phyloP scores from a whole-genome alignment of 2,797 vertebrate genomes.

The Brotula barbata region DNA sequence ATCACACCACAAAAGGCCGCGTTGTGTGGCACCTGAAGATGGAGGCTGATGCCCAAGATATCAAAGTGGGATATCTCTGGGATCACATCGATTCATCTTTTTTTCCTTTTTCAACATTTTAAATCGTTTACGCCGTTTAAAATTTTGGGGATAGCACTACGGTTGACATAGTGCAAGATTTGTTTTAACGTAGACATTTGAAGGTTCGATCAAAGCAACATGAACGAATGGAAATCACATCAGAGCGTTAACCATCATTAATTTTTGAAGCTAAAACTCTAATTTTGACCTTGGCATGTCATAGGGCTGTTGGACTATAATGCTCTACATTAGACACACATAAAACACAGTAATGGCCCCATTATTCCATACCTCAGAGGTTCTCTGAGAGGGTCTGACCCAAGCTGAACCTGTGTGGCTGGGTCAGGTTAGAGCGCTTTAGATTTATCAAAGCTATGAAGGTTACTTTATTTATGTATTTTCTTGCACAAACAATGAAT shows the following conservation, averaged over 20 bases:
- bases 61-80: conserved; percentile 60
- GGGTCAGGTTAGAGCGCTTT: too few species aligned
- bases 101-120: conserved; percentile 64
- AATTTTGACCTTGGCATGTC: too few species aligned
- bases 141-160: conserved; percentile 52
- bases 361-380: too few species aligned
- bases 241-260: conserved; percentile 7
- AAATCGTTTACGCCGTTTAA: conserved; percentile 59
- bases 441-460: too few species aligned
- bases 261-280: conserved; percentile 18
- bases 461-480: too few species aligned
- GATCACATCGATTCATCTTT: conserved; percentile 72
- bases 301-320: too few species aligned
- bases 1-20: conserved; percentile 25
- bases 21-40: conserved; percentile 38
- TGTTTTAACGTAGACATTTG: conserved; percentile 10
- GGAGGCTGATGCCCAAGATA: conserved; percentile 47
- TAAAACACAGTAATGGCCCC: too few species aligned
- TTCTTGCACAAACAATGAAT: too few species aligned
- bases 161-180: conserved; percentile 14
- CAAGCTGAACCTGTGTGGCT: too few species aligned
- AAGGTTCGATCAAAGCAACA: too few species aligned
- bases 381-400: too few species aligned
- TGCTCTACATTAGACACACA: too few species aligned
- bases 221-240: conserved; percentile 14